phyloP scores from a whole-genome alignment of 1,140 invertebrate species.

The Myzus persicae region DNA sequence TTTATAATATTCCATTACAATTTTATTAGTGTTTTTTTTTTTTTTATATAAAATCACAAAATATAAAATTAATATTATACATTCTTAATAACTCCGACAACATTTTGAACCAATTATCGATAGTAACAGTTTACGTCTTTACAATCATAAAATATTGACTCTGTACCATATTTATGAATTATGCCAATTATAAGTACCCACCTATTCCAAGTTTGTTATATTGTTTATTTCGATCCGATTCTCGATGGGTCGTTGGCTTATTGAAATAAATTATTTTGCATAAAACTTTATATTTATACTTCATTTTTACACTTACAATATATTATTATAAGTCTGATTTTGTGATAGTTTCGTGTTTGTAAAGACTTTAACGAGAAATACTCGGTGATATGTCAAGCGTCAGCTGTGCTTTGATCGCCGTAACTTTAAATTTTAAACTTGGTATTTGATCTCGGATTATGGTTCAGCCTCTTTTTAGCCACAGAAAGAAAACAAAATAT shows the following conservation, averaged over 20 bases:
- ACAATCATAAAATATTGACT: no score
- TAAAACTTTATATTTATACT: not conserved
- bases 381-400: not conserved
- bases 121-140: no score
- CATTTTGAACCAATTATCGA: no score
- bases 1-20: no score
- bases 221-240: not conserved
- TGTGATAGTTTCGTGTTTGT: not conserved
- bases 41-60: no score
- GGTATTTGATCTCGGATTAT: conserved; percentile 8
- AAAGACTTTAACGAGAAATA: not conserved
- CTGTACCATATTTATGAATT: no score
- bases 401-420: not conserved
- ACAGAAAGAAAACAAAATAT: not conserved
- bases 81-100: no score
- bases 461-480: no score
- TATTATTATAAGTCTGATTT: not conserved
- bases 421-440: conserved; percentile 30
- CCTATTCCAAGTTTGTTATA: not conserved
- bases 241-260: not conserved
- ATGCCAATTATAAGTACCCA: no score
- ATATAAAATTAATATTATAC: no score
- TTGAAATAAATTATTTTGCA: not conserved
- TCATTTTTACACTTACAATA: not conserved
- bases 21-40: no score